Evolutionary conservation across 1,140 invertebrate species (phyloP).

Genomic region (Nylanderia fulva): DNA sequence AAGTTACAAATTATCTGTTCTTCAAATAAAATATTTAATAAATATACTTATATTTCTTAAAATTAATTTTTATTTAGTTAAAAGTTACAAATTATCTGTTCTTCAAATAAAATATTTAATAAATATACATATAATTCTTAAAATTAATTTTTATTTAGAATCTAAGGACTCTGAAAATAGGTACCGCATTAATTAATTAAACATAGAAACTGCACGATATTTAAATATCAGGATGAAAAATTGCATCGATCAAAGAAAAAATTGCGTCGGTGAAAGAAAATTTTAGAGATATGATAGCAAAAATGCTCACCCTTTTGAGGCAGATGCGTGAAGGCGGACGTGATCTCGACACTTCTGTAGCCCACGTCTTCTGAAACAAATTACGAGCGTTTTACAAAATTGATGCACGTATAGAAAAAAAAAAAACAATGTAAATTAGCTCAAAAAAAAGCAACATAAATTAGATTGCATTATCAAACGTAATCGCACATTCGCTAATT

Average conservation of each 20-base stretch:
- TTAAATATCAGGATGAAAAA: neutral
- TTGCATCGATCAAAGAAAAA: neutral
- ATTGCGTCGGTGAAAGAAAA: neutral
- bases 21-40: too few relatives aligned
- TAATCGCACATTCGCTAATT: neutral
- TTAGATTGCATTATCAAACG: neutral
- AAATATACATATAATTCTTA: too few relatives aligned
- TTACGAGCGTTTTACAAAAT: slow-evolving; percentile 51
- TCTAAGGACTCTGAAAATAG: neutral
- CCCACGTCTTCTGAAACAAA: slow-evolving; percentile 87
- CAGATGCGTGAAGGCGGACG: slow-evolving; percentile 86
- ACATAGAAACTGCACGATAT: neutral
- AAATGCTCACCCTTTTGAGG: slow-evolving; percentile 85
- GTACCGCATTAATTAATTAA: neutral
- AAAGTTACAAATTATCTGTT: neutral
- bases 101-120: too few relatives aligned
- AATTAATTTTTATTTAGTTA: too few relatives aligned
- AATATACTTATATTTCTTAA: neutral
- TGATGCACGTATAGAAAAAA: neutral
- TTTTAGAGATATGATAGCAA: neutral
- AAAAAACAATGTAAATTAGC: neutral
- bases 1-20: neutral
- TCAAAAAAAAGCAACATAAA: neutral
- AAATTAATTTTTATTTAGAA: neutral
- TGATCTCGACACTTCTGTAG: slow-evolving; percentile 86